Evolutionary conservation across 2,797 vertebrate species (phyloP).

Genomic region (Echeneis naucrates): DNA sequence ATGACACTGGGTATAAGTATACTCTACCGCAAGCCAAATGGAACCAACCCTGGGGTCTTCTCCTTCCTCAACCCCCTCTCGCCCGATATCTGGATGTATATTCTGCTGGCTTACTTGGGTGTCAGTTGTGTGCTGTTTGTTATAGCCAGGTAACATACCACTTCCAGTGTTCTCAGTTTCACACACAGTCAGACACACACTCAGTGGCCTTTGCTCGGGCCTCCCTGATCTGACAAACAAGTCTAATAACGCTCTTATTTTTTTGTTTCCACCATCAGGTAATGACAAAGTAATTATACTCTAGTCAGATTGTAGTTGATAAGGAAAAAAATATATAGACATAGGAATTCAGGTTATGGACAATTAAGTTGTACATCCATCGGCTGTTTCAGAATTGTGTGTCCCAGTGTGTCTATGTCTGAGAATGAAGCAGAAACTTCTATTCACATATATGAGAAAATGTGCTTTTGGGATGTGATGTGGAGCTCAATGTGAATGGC

Average conservation of each 20-base stretch:
- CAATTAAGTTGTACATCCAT: conserved; percentile 54
- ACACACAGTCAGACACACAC: conserved; percentile 66
- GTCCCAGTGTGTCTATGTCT: conserved; percentile 45
- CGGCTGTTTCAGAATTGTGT: conserved; percentile 72
- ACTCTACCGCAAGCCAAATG: conserved; percentile 99
- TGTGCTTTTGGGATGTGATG: conserved; percentile 47
- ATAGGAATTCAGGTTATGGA: conserved; percentile 63
- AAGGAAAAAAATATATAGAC: conserved; percentile 44
- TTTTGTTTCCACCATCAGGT: conserved; percentile 8
- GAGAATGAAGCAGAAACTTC: conserved; percentile 47
- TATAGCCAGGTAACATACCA: conserved; percentile 99
- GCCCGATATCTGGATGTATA: conserved; percentile 99
- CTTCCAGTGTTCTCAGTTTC: conserved; percentile 64
- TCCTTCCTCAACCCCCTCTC: conserved; percentile 99
- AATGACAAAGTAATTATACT: conserved; percentile 7
- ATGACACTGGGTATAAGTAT: conserved; percentile 99
- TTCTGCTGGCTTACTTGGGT: conserved; percentile 99
- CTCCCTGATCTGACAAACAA: conserved; percentile 44
- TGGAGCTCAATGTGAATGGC: conserved; percentile 71
- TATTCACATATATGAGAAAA: conserved; percentile 47
- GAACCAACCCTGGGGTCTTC: conserved; percentile 99
- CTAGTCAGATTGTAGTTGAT: conserved; percentile 46
- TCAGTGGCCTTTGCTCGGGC: conserved; percentile 26
- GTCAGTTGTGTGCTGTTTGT: conserved; percentile 99
- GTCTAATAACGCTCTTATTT: conserved; percentile 45